Evolutionary conservation across 1,140 invertebrate genomes (phyloP).

Genomic region (Samia ricini): DNA sequence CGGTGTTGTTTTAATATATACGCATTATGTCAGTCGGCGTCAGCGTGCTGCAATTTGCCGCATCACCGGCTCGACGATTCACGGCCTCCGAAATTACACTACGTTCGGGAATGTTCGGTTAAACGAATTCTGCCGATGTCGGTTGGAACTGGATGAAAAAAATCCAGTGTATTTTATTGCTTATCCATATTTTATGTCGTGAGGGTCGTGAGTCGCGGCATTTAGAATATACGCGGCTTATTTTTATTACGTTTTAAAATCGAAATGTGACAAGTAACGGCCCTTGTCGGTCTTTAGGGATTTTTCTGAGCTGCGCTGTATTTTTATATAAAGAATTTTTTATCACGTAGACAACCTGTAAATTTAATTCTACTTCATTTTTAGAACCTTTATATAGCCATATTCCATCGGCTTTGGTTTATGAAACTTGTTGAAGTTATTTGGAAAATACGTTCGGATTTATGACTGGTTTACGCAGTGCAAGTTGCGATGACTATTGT

Average conservation of each 20-base stretch:
- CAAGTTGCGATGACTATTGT: too few relatives aligned
- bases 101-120: slow-evolving; percentile 9
- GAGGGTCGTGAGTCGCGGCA: not conserved
- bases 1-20: slow-evolving; percentile 8
- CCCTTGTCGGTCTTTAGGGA: not conserved
- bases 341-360: not conserved
- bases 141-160: not conserved
- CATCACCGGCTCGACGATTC: slow-evolving; percentile 8
- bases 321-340: not conserved
- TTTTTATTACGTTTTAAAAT: slow-evolving; percentile 11
- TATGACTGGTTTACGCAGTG: too few relatives aligned
- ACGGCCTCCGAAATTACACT: slow-evolving; percentile 9
- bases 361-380: too few relatives aligned
- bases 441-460: too few relatives aligned
- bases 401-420: too few relatives aligned
- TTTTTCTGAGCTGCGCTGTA: not conserved
- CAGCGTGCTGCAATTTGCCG: slow-evolving; percentile 10
- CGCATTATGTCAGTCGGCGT: not conserved
- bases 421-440: too few relatives aligned
- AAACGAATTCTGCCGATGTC: slow-evolving; percentile 10
- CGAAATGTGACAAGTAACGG: slow-evolving; percentile 3
- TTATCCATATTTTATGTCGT: slow-evolving; percentile 6
- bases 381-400: too few relatives aligned
- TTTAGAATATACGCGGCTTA: not conserved
- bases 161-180: slow-evolving; percentile 3